Evolutionary conservation across 2,797 vertebrate species (phyloP), one percentile per base, ranked within the genome.

Genomic region (Tauraco hartlaubi): DNA sequence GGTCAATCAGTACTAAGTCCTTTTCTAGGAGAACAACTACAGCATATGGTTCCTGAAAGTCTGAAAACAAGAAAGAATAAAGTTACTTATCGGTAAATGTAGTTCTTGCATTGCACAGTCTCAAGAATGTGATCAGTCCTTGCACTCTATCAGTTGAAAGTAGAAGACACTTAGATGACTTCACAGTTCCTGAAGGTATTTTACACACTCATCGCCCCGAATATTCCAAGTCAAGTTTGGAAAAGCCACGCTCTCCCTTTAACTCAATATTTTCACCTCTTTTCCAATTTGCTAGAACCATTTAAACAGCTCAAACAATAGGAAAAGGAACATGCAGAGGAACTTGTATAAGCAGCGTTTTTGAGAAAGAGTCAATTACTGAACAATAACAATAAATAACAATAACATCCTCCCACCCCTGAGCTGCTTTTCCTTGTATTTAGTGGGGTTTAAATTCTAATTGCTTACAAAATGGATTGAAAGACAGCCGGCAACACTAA

Each of bases 41-140:
- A 96, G 99, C 99, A 77, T 99, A 99, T 55, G 99, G 99, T 98
- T 99, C 99, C 98, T 99, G 99, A 98, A 99, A 99, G 98, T 99
- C 99, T 99, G 96, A 54, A 97, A 82, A 68, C 20, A 77, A 68
- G 15, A 83, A 56, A 56, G 46, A 44, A 71, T 90, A 28, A 49
- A 12, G 17, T 77, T 72, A 82, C 5, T 49, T 56, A 15, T 6
- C 11, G 23, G 44, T 68, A 92, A 88, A 49, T 5, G 9, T 15
- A 74, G 39, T 26, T 72, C 37, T 73, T 61, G 37, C 23, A 76
- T 10, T 10, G 15, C 43, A 61, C 13, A 86, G 8, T 9, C 19
- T 68, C n/a, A 64, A 56, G 25, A 82, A 80, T 1, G 5, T 9
- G 17, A 76, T 68, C 49, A 56, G 31, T 63, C 25, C 39, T 85